Evolutionary conservation across 1,140 invertebrate genomes (phyloP).

Genomic region (Onthophagus taurus): DNA sequence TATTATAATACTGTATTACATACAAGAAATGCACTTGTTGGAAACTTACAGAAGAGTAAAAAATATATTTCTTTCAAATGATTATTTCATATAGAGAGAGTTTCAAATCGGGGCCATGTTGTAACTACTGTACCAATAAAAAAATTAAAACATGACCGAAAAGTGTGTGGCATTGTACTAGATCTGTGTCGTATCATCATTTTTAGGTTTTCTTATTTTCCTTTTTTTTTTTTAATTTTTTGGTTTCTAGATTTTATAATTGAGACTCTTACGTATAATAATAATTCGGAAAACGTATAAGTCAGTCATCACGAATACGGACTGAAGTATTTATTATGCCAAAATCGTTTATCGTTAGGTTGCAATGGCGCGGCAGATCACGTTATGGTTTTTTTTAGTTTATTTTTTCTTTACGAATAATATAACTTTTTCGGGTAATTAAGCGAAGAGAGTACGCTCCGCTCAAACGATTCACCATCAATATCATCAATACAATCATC

Average conservation of each 20-base stretch:
- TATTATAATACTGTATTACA: conserved; percentile 75
- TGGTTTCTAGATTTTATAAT: conserved; percentile 15
- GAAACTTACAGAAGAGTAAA: conserved; percentile 73
- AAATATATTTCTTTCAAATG: conserved; percentile 17
- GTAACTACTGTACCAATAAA: conserved; percentile 19
- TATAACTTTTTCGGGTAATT: conserved; percentile 36
- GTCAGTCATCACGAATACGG: conserved; percentile 11
- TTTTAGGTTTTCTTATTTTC: neutral
- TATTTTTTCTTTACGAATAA: conserved; percentile 11
- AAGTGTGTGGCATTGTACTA: conserved; percentile 11
- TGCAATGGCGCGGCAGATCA: conserved; percentile 35
- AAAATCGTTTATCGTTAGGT: conserved; percentile 33
- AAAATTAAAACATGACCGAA: conserved; percentile 19
- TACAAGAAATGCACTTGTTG: conserved; percentile 79
- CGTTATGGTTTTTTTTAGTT: conserved; percentile 31
- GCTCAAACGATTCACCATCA: too few species aligned
- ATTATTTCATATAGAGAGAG: conserved; percentile 24
- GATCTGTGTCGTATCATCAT: neutral
- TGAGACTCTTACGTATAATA: conserved; percentile 19
- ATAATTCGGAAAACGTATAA: conserved; percentile 21
- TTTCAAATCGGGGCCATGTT: conserved; percentile 26
- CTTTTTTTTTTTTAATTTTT: conserved; percentile 9
- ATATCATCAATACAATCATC: conserved; percentile 15
- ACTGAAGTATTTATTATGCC: conserved; percentile 12
- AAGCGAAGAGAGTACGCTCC: conserved; percentile 19